A percentile compares a stretch with the other conserved stretches of the same genome.
Evolutionary conservation across 2,888 invertebrate species (phyloP).

Genomic region (Syrphus vitripennis): DNA sequence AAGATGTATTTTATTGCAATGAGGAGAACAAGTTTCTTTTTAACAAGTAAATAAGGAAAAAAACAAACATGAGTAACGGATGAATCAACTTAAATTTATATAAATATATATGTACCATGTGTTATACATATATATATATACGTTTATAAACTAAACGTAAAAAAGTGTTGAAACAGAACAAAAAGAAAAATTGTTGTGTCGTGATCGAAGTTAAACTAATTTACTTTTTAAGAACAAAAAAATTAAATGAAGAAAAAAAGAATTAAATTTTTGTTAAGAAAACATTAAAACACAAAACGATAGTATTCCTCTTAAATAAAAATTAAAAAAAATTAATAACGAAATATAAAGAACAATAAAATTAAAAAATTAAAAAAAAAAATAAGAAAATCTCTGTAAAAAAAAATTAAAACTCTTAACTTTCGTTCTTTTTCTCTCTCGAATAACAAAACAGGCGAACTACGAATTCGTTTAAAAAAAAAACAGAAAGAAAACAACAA

Average conservation of each 20-base stretch:
- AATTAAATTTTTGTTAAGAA: constrained; percentile 59
- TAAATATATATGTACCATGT: constrained; percentile 22
- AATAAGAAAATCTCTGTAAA: constrained; percentile 72
- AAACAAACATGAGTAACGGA: constrained; percentile 24
- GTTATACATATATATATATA: constrained; percentile 34
- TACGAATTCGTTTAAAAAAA: constrained; percentile 68
- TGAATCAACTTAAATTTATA: constrained; percentile 14
- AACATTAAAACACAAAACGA: constrained; percentile 15
- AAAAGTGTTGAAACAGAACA: constrained; percentile 55
- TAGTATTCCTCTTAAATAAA: constrained; percentile 44
- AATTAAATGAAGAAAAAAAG: constrained; percentile 64
- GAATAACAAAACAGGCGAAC: neutral
- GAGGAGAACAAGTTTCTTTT: constrained; percentile 23
- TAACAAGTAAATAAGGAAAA: neutral
- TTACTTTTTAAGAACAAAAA: constrained; percentile 72
- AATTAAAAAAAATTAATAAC: constrained; percentile 65
- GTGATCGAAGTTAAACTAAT: constrained; percentile 73
- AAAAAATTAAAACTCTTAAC: constrained; percentile 73
- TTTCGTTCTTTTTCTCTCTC: constrained; percentile 73
- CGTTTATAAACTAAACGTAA: constrained; percentile 17
- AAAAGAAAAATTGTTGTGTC: constrained; percentile 68
- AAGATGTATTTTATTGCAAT: constrained; percentile 44
- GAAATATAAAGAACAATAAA: constrained; percentile 73
- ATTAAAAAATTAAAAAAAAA: constrained; percentile 74
- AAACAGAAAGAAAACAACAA: constrained; percentile 65